Evolutionary conservation across 2,888 invertebrate species (phyloP), one percentile per base, ranked within the genome.

Genomic region (Galerucella pusilla): DNA sequence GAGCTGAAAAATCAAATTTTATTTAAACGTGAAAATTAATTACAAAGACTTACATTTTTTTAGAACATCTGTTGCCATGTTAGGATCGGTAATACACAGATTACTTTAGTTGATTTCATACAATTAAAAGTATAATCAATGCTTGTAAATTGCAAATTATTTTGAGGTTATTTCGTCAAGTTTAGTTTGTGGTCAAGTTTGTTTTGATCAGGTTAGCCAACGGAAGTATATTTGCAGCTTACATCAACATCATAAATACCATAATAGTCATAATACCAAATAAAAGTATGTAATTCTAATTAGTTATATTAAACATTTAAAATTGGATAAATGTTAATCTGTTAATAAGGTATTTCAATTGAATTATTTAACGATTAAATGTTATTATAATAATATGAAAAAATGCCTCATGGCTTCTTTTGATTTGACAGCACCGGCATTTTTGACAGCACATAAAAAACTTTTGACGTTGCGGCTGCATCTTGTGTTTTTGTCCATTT

Each of bases 31-130:
- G 14, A 14, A 9, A 42, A 42, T 9, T 6, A 63, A 63, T n/a
- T 9, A 14, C 4, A 63, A 49, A 57, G 25, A 76, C 79, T 81
- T 78, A 82, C 82, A 82, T 77, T 81, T 82, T 66, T 79, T 79
- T 69, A 82, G 75, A 54, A 80, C 75, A 60, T 83, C 83, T 14
- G 75, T 80, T 71, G 80, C 82, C 83, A 82, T 82, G 46, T 74
- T 76, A n/a, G 46, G 12, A 66, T 16, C 6, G 57, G 10, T 57
- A 54, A 57, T 42, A 35, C 10, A 54, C 28, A 49, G n/a, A 11
- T 42, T 28, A 12, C 1, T 28, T 35, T 16, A 52, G 42, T 49
- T 20, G 35, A 28, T 16, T n/a, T 63, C 63, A 63, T 63, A 35
- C 42, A n/a, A 63, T 20, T 57, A 57, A 11, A 16, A n/a, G 16